Evolutionary conservation across 2,113 vertebrate genomes (phyloP).

Genomic region (Corythoichthys intestinalis): DNA sequence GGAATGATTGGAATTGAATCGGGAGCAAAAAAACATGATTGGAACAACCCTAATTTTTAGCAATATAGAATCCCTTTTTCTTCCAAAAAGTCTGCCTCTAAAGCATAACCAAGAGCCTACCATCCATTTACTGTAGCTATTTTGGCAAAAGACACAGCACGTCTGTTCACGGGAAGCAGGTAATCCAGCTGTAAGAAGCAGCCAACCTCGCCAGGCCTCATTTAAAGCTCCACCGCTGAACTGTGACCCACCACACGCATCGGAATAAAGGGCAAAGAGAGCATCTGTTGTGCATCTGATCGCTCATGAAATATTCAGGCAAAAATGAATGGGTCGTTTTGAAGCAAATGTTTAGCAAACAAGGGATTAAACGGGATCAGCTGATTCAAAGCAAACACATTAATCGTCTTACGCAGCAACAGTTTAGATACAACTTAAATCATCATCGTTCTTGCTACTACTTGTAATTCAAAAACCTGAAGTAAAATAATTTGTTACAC

Average conservation of each 20-base stretch:
- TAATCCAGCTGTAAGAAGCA: conserved; percentile 39
- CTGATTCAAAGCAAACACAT: background rate
- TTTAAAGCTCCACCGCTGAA: conserved; percentile 41
- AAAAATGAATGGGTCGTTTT: background rate
- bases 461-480: no score
- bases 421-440: background rate
- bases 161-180: conserved; percentile 28
- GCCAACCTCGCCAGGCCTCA: conserved; percentile 20
- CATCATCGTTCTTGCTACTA: background rate
- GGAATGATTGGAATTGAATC: no score
- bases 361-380: conserved; percentile 22
- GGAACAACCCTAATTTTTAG: no score
- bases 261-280: conserved; percentile 12
- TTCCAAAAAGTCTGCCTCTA: no score
- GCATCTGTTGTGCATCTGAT: conserved; percentile 28
- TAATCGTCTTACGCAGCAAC: conserved; percentile 10
- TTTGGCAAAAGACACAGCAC: conserved; percentile 18
- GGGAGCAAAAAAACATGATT: no score
- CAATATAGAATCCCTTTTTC: no score
- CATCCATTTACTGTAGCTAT: no score
- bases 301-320: conserved; percentile 21
- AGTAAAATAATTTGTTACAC: conserved; percentile 1
- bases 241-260: conserved; percentile 36
- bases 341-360: conserved; percentile 28
- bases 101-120: no score